Conservation (phyloP, 35 echinoderm and acorn worm species). For the Eucidaris tribuloides region DNA sequence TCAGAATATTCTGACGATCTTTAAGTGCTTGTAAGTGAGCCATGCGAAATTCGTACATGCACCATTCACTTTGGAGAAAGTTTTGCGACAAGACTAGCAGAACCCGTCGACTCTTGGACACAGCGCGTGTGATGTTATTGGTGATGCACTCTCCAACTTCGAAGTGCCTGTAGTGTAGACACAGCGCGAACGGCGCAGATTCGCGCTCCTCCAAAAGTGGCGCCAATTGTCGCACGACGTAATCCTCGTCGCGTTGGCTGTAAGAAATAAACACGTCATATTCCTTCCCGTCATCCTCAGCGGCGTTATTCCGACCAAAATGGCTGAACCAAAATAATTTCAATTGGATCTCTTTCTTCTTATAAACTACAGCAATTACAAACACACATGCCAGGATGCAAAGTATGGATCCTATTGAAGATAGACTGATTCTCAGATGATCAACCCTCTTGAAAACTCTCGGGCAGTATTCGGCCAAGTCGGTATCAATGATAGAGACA, state of each 20-base stretch:
- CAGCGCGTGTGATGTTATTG: slow-evolving; percentile 53
- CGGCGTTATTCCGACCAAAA: neutral
- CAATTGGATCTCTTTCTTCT: neutral
- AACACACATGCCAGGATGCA: neutral
- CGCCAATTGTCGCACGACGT: slow-evolving; percentile 28
- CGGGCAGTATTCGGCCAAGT: neutral
- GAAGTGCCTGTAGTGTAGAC: slow-evolving; percentile 62
- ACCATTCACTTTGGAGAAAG: slow-evolving; percentile 75
- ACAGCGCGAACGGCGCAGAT: neutral
- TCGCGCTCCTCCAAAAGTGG: slow-evolving; percentile 41
- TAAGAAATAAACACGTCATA: slow-evolving; percentile 76
- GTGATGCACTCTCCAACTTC: slow-evolving; percentile 50
- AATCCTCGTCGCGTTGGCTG: slow-evolving; percentile 60
- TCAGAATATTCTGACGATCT: slow-evolving; percentile 32
- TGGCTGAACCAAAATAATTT: neutral
- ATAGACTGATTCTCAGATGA: neutral
- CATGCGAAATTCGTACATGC: slow-evolving; percentile 65
- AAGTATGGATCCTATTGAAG: neutral
- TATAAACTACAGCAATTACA: slow-evolving; percentile 7
- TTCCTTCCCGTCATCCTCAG: slow-evolving; percentile 19
- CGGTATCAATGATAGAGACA: neutral
- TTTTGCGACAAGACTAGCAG: slow-evolving; percentile 51
- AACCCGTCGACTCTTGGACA: slow-evolving; percentile 48
- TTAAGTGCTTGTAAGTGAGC: slow-evolving; percentile 55
- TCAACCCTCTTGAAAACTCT: neutral